These are phyloP conservation scores for Axea sp. DNA, from an alignment of 2,888 invertebrate species.

Conservation along the genomic window DNA sequence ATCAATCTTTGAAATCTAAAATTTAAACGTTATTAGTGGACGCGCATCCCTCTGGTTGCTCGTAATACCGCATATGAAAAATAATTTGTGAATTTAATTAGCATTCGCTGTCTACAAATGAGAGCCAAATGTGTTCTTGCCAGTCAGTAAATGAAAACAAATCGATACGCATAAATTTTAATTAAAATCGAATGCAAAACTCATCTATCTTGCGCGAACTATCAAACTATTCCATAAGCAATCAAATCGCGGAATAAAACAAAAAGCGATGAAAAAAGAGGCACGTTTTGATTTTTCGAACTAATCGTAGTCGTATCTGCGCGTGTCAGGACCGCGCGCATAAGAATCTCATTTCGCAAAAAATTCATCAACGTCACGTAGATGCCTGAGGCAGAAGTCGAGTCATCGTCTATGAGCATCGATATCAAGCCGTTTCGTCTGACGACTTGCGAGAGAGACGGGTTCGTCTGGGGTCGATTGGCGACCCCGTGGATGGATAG, in stretches of 20 bases:
- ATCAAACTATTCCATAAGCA: constrained; percentile 43
- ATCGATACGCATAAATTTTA: constrained; percentile 46
- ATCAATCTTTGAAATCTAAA: constrained; percentile 47
- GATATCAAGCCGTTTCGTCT: constrained; percentile 59
- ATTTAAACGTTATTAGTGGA: constrained; percentile 22
- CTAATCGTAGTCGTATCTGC: constrained; percentile 31
- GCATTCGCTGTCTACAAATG: constrained; percentile 33
- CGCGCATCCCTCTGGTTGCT: constrained; percentile 1
- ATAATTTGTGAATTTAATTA: constrained; percentile 49
- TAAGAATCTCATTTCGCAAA: constrained; percentile 44
- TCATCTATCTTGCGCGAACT: constrained; percentile 48
- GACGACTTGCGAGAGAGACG: constrained; percentile 62
- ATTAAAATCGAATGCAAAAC: constrained; percentile 48
- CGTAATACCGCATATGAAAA: constrained; percentile 3
- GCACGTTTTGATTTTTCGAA: constrained; percentile 28
- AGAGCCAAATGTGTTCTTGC: constrained; percentile 40
- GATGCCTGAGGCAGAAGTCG: constrained; percentile 32
- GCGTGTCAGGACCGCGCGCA: constrained; percentile 23
- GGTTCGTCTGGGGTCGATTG: constrained; percentile 65
- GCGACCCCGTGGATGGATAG: constrained; percentile 73
- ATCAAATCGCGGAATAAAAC: constrained; percentile 15
- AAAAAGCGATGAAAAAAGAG: constrained; percentile 6
- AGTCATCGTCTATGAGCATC: constrained; percentile 56
- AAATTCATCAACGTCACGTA: constrained; percentile 59
- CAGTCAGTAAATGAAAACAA: constrained; percentile 44